These are phyloP conservation scores for Scaptomyza pallida DNA, from an alignment of 1,140 invertebrate species.

Conservation along the genomic window DNA sequence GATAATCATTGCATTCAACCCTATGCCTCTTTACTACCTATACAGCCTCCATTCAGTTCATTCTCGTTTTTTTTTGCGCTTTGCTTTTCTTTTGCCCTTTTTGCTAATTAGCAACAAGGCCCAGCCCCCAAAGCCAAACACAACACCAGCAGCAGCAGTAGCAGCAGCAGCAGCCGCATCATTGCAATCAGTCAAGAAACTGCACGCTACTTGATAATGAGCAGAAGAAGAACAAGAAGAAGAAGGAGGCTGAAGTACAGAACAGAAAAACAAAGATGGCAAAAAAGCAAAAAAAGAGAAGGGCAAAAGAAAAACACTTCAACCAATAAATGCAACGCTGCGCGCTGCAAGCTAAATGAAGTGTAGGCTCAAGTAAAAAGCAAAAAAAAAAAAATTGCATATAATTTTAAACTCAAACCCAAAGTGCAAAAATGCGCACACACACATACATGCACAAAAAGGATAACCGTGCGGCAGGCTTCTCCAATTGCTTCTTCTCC, in stretches of 20 bases:
- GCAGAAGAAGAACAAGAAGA: slow-evolving; percentile 31
- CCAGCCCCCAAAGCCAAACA: slow-evolving; percentile 35
- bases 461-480: slow-evolving; percentile 57
- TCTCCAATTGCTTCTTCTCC: slow-evolving; percentile 11
- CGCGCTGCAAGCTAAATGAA: slow-evolving; percentile 67
- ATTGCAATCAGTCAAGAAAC: slow-evolving; percentile 78
- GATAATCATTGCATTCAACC: slow-evolving; percentile 13
- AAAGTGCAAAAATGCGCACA: slow-evolving; percentile 47
- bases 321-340: slow-evolving; percentile 72
- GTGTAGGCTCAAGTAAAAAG: slow-evolving; percentile 72
- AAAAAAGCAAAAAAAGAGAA: slow-evolving; percentile 40
- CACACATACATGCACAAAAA: slow-evolving; percentile 69
- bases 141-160: slow-evolving; percentile 26
- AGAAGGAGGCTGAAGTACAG: slow-evolving; percentile 8
- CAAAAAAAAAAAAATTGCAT: slow-evolving; percentile 39
- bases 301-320: slow-evolving; percentile 59
- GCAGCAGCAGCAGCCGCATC: slow-evolving; percentile 27
- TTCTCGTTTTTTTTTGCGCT: too few species aligned
- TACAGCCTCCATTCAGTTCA: slow-evolving; percentile 13
- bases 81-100: slow-evolving; percentile 39
- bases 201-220: slow-evolving; percentile 68
- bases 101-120: slow-evolving; percentile 68
- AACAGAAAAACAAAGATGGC: slow-evolving; percentile 8
- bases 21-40: slow-evolving; percentile 2
- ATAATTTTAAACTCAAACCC: slow-evolving; percentile 34